Percentiles rank a stretch among this genome's conserved stretches.
These are phyloP conservation scores for Zaprionus vittiger DNA, from an alignment of 1,140 invertebrate genomes.

Conservation along the genomic window DNA sequence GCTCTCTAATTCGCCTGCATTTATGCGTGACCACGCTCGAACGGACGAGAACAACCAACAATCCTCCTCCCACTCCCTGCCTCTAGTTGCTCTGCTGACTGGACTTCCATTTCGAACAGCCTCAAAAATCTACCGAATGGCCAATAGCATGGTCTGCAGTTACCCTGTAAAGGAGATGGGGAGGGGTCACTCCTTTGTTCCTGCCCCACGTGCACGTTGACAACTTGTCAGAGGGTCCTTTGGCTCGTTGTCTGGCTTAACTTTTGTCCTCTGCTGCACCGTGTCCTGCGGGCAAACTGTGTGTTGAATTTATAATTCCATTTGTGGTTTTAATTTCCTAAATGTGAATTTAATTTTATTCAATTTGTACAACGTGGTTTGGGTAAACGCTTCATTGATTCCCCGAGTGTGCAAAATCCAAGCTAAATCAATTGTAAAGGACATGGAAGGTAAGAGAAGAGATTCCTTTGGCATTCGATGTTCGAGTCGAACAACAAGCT, in stretches of 20 bases:
- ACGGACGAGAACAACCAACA: neutral
- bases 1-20: conserved; percentile 78
- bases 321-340: conserved; percentile 83
- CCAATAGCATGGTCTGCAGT: neutral
- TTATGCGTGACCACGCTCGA: conserved; percentile 78
- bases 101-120: neutral
- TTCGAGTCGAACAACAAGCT: no score
- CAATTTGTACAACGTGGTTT: conserved; percentile 49
- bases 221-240: conserved; percentile 61
- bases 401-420: neutral
- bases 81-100: conserved; percentile 13
- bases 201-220: conserved; percentile 35
- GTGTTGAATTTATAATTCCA: conserved; percentile 83
- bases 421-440: conserved; percentile 1
- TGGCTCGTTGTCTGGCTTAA: conserved; percentile 70
- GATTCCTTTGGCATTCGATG: neutral
- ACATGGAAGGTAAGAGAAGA: neutral
- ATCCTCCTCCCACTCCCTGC: neutral
- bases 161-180: neutral
- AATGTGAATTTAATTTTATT: conserved; percentile 83
- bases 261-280: conserved; percentile 54
- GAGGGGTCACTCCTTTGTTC: neutral
- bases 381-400: conserved; percentile 55
- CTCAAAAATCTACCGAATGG: conserved; percentile 2
- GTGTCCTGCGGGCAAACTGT: conserved; percentile 70